These are phyloP conservation scores for Hydrotaea cyrtoneurina DNA, from an alignment of 2,888 invertebrate species.

Conservation along the genomic window DNA sequence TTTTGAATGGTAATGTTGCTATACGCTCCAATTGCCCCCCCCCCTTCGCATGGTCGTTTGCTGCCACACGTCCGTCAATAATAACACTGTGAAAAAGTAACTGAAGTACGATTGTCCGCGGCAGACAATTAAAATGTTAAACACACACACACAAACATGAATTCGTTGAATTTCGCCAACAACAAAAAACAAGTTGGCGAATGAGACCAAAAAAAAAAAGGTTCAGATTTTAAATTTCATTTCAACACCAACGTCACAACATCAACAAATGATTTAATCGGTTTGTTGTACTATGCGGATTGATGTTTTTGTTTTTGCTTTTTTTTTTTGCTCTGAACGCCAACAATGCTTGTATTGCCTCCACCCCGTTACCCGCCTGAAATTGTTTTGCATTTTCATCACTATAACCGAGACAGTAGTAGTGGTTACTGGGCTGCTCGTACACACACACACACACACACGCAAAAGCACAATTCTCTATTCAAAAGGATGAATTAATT, in stretches of 20 bases:
- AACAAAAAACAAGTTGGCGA: background rate
- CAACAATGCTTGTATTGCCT: background rate
- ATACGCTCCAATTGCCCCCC: background rate
- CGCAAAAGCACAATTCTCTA: background rate
- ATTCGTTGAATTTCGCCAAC: slow-evolving; percentile 8
- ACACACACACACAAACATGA: background rate
- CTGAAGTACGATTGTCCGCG: background rate
- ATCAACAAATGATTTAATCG: slow-evolving; percentile 16
- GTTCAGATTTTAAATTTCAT: slow-evolving; percentile 8
- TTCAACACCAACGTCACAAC: background rate
- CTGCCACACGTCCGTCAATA: background rate
- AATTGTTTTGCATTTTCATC: background rate
- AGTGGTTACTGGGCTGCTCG: too few species aligned
- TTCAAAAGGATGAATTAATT: slow-evolving; percentile 30
- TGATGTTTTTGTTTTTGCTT: background rate
- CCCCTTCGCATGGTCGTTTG: background rate
- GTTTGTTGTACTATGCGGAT: background rate
- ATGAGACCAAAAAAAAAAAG: background rate
- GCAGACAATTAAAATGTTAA: background rate
- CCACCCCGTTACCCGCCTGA: background rate
- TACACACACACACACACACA: background rate
- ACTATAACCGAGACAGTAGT: background rate
- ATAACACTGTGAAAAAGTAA: background rate
- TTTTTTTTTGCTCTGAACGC: background rate
- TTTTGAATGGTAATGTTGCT: background rate